Percentiles rank a stretch among this genome's conserved stretches.
These are phyloP conservation scores for Thalassoma bifasciatum DNA, from an alignment of 2,113 vertebrate genomes.

Conservation along the genomic window DNA sequence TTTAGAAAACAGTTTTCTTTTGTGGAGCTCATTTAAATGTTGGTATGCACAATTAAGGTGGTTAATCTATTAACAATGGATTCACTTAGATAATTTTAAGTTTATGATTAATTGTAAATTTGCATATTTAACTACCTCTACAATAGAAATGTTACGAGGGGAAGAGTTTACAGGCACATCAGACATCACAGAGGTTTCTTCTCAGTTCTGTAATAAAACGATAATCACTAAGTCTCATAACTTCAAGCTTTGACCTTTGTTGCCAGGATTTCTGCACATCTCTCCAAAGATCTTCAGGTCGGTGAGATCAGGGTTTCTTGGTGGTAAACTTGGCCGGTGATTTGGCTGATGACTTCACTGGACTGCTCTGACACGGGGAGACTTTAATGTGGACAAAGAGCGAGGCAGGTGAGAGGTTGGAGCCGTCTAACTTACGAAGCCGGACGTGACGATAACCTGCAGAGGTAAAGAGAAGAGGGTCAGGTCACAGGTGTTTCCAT, in stretches of 20 bases:
- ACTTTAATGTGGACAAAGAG: slow-evolving; percentile 89
- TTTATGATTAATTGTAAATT: too few relatives aligned
- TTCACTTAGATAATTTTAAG: too few relatives aligned
- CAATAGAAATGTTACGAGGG: too few relatives aligned
- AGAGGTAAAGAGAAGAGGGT: not conserved
- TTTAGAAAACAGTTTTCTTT: too few relatives aligned
- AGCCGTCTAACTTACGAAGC: slow-evolving; percentile 88
- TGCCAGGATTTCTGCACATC: not conserved
- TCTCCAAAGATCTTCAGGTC: not conserved
- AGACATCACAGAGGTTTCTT: too few relatives aligned
- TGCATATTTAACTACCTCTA: too few relatives aligned
- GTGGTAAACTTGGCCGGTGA: slow-evolving; percentile 15
- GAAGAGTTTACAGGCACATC: too few relatives aligned
- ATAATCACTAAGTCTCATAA: not conserved
- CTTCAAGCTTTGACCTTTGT: not conserved
- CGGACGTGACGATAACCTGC: slow-evolving; percentile 95
- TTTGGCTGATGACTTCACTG: slow-evolving; percentile 34
- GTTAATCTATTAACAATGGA: too few relatives aligned
- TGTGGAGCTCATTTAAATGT: too few relatives aligned
- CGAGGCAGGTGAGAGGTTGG: slow-evolving; percentile 88
- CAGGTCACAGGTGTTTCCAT: too few relatives aligned
- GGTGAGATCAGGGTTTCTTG: slow-evolving; percentile 32
- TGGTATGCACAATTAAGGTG: too few relatives aligned
- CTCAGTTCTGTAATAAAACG: too few relatives aligned
- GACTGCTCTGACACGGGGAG: slow-evolving; percentile 56